phyloP scores from a whole-genome alignment of 2,113 vertebrate genomes.

The Sceloporus undulatus region DNA sequence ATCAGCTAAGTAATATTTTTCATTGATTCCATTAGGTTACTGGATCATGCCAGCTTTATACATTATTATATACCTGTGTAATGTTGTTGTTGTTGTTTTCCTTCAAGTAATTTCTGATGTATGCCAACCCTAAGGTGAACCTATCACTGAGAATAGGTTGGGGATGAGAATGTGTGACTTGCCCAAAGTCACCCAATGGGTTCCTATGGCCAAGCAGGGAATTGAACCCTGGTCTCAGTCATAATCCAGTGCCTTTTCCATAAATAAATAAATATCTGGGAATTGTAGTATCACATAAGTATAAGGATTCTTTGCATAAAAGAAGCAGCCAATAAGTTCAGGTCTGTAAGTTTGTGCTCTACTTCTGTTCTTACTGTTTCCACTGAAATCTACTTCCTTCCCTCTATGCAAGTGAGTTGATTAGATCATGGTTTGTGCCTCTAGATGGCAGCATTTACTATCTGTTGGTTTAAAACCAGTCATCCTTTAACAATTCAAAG shows the following conservation, averaged over 20 bases:
- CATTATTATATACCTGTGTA: no score
- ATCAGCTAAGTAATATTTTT: background rate
- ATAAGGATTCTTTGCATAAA: background rate
- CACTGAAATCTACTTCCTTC: background rate
- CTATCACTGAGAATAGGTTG: no score
- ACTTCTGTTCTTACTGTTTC: background rate
- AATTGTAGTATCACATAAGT: background rate
- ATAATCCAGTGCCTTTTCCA: no score
- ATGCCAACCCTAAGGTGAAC: no score
- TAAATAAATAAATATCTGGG: background rate
- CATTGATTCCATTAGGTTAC: background rate
- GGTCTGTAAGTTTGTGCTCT: background rate
- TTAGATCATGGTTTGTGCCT: slow-evolving; percentile 20
- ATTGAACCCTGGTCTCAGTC: no score
- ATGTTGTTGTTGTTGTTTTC: background rate
- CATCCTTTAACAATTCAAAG: background rate
- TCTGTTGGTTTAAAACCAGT: slow-evolving; percentile 16
- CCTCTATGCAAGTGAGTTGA: background rate
- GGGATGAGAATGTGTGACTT: no score
- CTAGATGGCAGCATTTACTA: slow-evolving; percentile 62
- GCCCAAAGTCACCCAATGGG: no score
- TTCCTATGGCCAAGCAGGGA: no score
- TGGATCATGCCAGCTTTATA: background rate
- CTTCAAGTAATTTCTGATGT: background rate
- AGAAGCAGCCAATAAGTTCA: background rate